These are phyloP conservation scores for Micrastur ruficollis DNA, from an alignment of 2,797 vertebrate genomes.

Conservation along the genomic window DNA sequence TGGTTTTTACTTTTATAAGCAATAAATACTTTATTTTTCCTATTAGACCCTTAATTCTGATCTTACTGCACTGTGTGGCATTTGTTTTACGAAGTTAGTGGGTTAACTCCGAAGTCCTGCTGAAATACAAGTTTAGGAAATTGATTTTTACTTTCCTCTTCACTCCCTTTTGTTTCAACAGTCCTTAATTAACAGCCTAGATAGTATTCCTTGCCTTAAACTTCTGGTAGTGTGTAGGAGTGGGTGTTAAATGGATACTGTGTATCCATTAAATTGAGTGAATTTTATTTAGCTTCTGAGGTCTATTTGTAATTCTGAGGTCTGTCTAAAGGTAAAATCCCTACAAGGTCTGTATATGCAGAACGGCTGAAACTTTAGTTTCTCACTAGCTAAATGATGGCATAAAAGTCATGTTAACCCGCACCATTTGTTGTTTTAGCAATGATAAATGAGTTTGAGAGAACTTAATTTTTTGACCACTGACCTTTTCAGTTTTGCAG, in stretches of 20 bases:
- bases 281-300: slow-evolving; percentile 11
- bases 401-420: slow-evolving; percentile 8
- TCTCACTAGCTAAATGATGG: neutral
- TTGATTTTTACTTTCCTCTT: slow-evolving; percentile 32
- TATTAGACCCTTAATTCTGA: slow-evolving; percentile 33
- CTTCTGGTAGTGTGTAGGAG: neutral
- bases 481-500: slow-evolving; percentile 30
- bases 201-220: neutral
- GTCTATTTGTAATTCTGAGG: neutral
- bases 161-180: neutral
- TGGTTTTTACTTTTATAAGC: neutral
- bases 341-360: neutral
- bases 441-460: slow-evolving; percentile 26
- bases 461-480: slow-evolving; percentile 38
- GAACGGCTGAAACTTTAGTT: neutral
- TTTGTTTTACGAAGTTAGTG: neutral
- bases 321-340: neutral
- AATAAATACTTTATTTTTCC: slow-evolving; percentile 17
- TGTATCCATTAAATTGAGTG: neutral
- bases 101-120: neutral
- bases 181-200: slow-evolving; percentile 26
- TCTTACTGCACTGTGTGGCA: neutral
- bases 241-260: neutral
- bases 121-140: slow-evolving; percentile 35
- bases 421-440: slow-evolving; percentile 18